Conservation (phyloP, 2,888 invertebrate species). For the Fragum whitleyi region DNA sequence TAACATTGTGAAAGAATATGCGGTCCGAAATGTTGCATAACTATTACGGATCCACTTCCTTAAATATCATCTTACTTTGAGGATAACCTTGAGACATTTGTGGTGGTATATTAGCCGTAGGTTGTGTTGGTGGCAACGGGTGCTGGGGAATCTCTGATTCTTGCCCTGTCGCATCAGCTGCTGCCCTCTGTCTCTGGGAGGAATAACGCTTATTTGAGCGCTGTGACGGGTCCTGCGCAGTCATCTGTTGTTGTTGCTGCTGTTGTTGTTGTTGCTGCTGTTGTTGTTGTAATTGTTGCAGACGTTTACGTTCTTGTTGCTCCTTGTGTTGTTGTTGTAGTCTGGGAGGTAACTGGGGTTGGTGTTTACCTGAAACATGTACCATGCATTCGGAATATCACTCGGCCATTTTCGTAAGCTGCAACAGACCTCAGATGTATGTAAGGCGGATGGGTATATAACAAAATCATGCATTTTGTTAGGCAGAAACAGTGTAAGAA, state of each 20-base stretch:
- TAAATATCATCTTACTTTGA: not conserved
- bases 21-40: too few species aligned
- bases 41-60: too few species aligned
- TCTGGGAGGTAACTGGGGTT: conserved; percentile 56
- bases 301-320: conserved; percentile 45
- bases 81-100: conserved; percentile 2
- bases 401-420: too few species aligned
- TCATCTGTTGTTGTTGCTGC: conserved; percentile 31
- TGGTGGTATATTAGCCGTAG: not conserved
- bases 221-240: conserved; percentile 61
- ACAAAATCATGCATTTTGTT: too few species aligned
- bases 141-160: not conserved
- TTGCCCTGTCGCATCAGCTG: conserved; percentile 66
- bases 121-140: not conserved
- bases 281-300: conserved; percentile 44
- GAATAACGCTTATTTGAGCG: conserved; percentile 89
- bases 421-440: too few species aligned
- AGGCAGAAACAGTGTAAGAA: too few species aligned
- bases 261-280: conserved; percentile 36
- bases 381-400: too few species aligned
- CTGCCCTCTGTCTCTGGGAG: conserved; percentile 88
- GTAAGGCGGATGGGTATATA: too few species aligned
- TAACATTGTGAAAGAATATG: too few species aligned
- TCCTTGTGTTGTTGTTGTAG: conserved; percentile 64
- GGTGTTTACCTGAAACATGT: conserved; percentile 44